Conservation (phyloP, 2,113 vertebrate genomes). For the Drymodes brunneopygia region DNA sequence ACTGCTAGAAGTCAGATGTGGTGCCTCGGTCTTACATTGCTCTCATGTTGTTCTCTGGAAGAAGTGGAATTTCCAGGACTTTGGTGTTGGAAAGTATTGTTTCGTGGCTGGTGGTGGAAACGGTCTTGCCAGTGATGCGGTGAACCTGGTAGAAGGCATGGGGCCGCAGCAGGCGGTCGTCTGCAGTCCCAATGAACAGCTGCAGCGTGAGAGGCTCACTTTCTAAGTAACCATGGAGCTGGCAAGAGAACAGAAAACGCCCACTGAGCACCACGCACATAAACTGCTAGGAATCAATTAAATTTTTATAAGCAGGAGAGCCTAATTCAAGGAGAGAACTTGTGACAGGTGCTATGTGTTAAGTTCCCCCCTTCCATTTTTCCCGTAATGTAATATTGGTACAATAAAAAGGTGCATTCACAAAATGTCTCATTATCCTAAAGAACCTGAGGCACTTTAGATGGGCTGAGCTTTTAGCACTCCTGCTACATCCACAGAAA, state of each 20-base stretch:
- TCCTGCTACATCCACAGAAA: background rate
- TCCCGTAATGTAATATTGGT: slow-evolving; percentile 23
- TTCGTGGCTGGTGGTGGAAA: slow-evolving; percentile 94
- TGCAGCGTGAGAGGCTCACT: slow-evolving; percentile 91
- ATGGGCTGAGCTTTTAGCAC: background rate
- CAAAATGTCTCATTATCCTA: slow-evolving; percentile 55
- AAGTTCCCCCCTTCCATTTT: background rate
- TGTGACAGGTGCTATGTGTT: slow-evolving; percentile 57
- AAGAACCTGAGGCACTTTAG: slow-evolving; percentile 28
- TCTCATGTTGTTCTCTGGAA: slow-evolving; percentile 94
- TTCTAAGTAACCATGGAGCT: slow-evolving; percentile 93
- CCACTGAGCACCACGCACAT: slow-evolving; percentile 62
- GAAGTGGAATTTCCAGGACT: slow-evolving; percentile 91
- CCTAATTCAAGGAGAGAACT: slow-evolving; percentile 29
- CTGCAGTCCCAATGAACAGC: slow-evolving; percentile 97
- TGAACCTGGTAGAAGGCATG: slow-evolving; percentile 99
- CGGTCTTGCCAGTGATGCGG: slow-evolving; percentile 94
- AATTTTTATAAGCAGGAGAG: slow-evolving; percentile 41
- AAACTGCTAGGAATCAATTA: slow-evolving; percentile 48
- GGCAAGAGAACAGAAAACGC: slow-evolving; percentile 79
- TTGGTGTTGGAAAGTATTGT: slow-evolving; percentile 93
- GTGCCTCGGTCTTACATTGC: slow-evolving; percentile 79
- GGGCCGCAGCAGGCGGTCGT: slow-evolving; percentile 93
- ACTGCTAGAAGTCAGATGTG: background rate
- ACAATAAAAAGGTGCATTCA: slow-evolving; percentile 60